These are phyloP conservation scores for Sialia sialis DNA, from an alignment of 2,113 vertebrate genomes.

Conservation along the genomic window DNA sequence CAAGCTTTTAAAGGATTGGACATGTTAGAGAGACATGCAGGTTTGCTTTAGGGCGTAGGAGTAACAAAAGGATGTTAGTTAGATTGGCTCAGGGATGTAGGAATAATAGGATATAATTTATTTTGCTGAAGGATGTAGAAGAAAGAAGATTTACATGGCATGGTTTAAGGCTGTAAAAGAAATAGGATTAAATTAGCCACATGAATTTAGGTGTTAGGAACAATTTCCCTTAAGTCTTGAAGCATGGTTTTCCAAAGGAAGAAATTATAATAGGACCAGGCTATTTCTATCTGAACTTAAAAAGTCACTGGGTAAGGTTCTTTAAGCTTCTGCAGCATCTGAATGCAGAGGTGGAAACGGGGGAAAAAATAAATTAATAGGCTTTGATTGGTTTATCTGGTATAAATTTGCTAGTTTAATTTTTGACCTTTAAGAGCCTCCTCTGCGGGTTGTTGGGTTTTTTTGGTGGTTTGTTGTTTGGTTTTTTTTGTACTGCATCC, in stretches of 20 bases:
- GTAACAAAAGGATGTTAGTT: background rate
- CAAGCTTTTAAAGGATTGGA: background rate
- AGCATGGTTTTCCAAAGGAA: background rate
- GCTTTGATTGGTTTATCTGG: background rate
- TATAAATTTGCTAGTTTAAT: background rate
- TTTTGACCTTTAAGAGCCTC: slow-evolving; percentile 45
- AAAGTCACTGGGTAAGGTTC: background rate
- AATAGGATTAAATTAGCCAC: slow-evolving; percentile 30
- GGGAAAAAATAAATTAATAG: background rate
- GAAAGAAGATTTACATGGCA: background rate
- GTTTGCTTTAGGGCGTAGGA: background rate
- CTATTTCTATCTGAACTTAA: background rate
- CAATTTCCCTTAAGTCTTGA: background rate
- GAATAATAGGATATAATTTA: slow-evolving; percentile 19
- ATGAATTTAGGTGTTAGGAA: background rate
- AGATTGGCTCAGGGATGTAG: background rate
- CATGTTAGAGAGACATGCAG: background rate
- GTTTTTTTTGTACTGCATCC: background rate
- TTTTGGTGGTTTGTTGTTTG: background rate
- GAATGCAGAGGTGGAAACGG: background rate
- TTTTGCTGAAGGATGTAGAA: background rate
- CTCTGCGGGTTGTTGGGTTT: background rate
- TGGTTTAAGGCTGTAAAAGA: slow-evolving; percentile 10
- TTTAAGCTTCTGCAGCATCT: background rate
- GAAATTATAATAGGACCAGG: background rate